Conservation (phyloP, 1,140 invertebrate species). For the Pseudomyrmex pallidus region DNA sequence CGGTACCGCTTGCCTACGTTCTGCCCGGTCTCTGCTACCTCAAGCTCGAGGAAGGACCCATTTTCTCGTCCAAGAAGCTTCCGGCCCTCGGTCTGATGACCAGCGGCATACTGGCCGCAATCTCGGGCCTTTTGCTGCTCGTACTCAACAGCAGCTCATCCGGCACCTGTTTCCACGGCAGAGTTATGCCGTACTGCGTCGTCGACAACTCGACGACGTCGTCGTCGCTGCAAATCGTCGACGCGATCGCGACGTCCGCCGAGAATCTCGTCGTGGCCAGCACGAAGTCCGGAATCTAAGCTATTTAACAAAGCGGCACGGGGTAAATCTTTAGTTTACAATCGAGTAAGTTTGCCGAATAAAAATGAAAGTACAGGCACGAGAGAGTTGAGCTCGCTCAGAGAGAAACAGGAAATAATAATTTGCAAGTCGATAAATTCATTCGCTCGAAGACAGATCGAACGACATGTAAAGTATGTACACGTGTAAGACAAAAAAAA, state of each 20-base stretch:
- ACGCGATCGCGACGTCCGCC: not conserved
- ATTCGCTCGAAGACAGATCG: not conserved
- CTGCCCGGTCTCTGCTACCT: constrained; percentile 93
- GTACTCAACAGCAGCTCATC: constrained; percentile 85
- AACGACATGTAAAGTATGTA: not conserved
- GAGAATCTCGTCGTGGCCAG: not conserved
- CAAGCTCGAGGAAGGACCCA: constrained; percentile 90
- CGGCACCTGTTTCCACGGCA: constrained; percentile 88
- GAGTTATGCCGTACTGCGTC: constrained; percentile 87
- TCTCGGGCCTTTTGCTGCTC: constrained; percentile 87
- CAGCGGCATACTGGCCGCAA: constrained; percentile 90
- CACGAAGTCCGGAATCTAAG: not conserved
- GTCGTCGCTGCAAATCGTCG: not conserved
- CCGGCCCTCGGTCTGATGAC: constrained; percentile 89
- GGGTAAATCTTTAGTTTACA: constrained; percentile 24
- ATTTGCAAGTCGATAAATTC: not conserved
- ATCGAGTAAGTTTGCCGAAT: constrained; percentile 8
- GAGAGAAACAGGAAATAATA: not conserved
- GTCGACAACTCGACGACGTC: constrained; percentile 63
- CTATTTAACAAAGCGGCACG: not conserved
- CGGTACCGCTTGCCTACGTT: constrained; percentile 94
- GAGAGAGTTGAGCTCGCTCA: no score
- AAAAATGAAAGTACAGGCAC: constrained; percentile 42
- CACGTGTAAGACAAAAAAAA: not conserved
- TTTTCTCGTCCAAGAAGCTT: constrained; percentile 90